These are phyloP conservation scores for Montipora sp. DNA, from an alignment of 64 coral and sea anemone genomes.

Conservation along the genomic window DNA sequence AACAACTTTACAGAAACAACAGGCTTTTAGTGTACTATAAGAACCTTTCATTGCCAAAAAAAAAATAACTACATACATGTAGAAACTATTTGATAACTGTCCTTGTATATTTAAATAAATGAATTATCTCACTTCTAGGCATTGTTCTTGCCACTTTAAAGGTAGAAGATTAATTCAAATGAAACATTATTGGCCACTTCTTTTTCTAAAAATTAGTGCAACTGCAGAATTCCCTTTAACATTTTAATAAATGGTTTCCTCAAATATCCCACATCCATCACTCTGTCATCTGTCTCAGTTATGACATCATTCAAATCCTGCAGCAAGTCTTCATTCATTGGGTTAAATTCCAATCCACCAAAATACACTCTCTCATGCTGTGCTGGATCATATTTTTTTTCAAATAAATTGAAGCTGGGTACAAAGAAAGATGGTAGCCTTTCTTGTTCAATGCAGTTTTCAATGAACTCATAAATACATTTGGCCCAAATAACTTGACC, in stretches of 20 bases:
- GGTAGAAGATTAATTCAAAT: too few species aligned
- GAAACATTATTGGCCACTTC: too few species aligned
- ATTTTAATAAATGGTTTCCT: conserved; percentile 47
- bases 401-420: conserved; percentile 8
- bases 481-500: conserved; percentile 3
- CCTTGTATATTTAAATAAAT: too few species aligned
- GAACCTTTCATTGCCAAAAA: too few species aligned
- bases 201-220: too few species aligned
- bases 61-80: too few species aligned
- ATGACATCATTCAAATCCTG: conserved; percentile 33
- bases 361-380: conserved; percentile 33
- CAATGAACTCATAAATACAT: conserved; percentile 18
- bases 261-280: not conserved
- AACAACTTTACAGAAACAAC: too few species aligned
- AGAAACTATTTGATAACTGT: too few species aligned
- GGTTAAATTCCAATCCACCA: conserved; percentile 32
- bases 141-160: too few species aligned
- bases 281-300: not conserved
- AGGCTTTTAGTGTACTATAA: too few species aligned
- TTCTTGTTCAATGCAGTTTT: conserved; percentile 13
- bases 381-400: conserved; percentile 22
- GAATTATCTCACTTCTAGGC: too few species aligned
- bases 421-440: conserved; percentile 11
- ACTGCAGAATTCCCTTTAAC: conserved; percentile 43
- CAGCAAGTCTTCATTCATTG: conserved; percentile 30